phyloP scores from a whole-genome alignment of 2,888 invertebrate species.

The Andrena hattorfiana region DNA sequence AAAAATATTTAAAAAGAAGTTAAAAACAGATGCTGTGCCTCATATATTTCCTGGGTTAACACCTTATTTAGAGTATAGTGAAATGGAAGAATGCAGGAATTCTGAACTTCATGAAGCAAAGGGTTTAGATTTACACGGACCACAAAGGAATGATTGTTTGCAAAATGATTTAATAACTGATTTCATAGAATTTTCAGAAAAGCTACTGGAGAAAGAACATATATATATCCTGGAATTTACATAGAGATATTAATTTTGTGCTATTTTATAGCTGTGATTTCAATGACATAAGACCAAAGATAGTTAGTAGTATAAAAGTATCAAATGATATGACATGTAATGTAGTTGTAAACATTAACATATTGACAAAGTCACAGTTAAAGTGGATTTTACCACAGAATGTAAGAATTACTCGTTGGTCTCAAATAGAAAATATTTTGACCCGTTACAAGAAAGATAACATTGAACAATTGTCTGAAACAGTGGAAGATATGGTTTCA shows the following conservation, averaged over 20 bases:
- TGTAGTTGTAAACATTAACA: background rate
- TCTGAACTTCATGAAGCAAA: background rate
- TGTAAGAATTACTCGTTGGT: background rate
- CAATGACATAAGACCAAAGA: too few species aligned
- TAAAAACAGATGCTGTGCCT: slow-evolving; percentile 6
- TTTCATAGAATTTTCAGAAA: background rate
- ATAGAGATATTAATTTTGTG: too few species aligned
- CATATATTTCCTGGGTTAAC: background rate
- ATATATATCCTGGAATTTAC: background rate
- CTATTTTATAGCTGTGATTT: too few species aligned
- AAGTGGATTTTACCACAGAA: slow-evolving; percentile 6
- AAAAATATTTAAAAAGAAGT: slow-evolving; percentile 2
- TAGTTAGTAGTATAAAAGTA: background rate
- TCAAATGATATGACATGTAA: background rate
- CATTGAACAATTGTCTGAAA: background rate
- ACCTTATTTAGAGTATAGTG: too few species aligned
- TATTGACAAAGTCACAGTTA: slow-evolving; percentile 7
- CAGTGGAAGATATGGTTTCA: background rate
- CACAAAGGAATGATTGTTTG: background rate
- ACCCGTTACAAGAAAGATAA: background rate
- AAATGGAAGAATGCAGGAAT: background rate
- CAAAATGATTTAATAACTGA: background rate
- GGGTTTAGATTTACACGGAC: slow-evolving; percentile 1
- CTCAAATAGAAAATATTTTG: background rate
- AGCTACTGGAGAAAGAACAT: background rate